These are phyloP conservation scores for Alethe castanea DNA, from an alignment of 2,113 vertebrate genomes.

Conservation along the genomic window DNA sequence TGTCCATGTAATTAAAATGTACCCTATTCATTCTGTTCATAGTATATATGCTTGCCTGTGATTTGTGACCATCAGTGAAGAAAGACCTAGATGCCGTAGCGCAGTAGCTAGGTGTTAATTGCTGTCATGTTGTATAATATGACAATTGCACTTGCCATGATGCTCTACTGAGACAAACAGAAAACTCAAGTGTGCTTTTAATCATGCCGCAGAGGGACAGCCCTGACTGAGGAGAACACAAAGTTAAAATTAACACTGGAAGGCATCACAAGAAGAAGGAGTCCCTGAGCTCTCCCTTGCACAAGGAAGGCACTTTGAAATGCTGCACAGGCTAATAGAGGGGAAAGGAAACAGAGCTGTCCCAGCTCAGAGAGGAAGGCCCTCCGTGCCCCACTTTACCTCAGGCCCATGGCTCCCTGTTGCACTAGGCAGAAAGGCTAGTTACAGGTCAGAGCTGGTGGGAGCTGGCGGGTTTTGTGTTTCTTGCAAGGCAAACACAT, in stretches of 20 bases:
- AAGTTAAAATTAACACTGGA: background rate
- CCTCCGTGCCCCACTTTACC: background rate
- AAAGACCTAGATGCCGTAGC: background rate
- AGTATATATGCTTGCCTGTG: background rate
- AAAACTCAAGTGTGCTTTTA: background rate
- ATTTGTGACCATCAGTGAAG: background rate
- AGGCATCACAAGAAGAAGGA: background rate
- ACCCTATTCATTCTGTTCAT: background rate
- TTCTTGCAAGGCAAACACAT: background rate
- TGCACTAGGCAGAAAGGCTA: background rate
- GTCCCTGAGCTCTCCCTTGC: background rate
- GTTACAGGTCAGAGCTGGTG: background rate
- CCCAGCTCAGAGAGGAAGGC: background rate
- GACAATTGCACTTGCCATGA: background rate
- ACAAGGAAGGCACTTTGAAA: background rate
- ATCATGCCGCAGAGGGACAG: background rate
- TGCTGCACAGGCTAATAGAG: background rate
- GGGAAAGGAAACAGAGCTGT: background rate
- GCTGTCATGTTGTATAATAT: background rate
- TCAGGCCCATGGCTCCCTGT: background rate
- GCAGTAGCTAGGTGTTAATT: background rate
- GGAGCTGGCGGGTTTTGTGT: background rate
- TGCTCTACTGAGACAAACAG: background rate
- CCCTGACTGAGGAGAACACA: background rate
- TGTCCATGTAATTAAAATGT: background rate